Conservation (phyloP, 2,888 invertebrate species). For the Sycophila texana region DNA sequence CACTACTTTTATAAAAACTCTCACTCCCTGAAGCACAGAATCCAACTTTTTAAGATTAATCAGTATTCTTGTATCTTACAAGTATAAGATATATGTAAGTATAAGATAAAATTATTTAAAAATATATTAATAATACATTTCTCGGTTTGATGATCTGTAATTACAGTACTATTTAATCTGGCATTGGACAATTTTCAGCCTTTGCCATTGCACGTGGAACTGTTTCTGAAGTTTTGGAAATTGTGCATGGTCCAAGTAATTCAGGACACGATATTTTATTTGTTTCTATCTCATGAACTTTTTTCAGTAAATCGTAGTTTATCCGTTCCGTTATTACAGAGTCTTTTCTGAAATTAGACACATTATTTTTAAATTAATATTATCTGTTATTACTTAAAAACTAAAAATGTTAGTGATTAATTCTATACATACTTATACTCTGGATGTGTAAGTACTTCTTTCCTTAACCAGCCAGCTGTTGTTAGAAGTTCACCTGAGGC, state of each 20-base stretch:
- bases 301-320: conserved; percentile 92
- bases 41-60: conserved; percentile 44
- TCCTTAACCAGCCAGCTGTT: conserved; percentile 95
- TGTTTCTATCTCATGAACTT: conserved; percentile 84
- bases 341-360: conserved; percentile 82
- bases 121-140: conserved; percentile 58
- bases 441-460: conserved; percentile 91
- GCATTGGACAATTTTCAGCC: conserved; percentile 69
- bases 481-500: conserved; percentile 94
- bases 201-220: conserved; percentile 87
- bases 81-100: conserved; percentile 39
- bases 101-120: conserved; percentile 56
- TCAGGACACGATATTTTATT: conserved; percentile 85
- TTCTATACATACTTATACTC: conserved; percentile 86
- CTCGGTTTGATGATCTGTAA: conserved; percentile 45
- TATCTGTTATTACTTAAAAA: conserved; percentile 7
- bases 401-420: neutral
- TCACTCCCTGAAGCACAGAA: conserved; percentile 46
- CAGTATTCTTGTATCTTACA: conserved; percentile 55
- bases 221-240: conserved; percentile 89
- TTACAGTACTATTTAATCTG: conserved; percentile 41
- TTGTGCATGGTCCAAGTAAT: conserved; percentile 84
- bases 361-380: conserved; percentile 32
- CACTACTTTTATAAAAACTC: conserved; percentile 51
- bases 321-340: conserved; percentile 92